A percentile compares a stretch with the other conserved stretches of the same genome.
Evolutionary conservation across 2,797 vertebrate genomes (phyloP).

Genomic region (Vipera latastei): DNA sequence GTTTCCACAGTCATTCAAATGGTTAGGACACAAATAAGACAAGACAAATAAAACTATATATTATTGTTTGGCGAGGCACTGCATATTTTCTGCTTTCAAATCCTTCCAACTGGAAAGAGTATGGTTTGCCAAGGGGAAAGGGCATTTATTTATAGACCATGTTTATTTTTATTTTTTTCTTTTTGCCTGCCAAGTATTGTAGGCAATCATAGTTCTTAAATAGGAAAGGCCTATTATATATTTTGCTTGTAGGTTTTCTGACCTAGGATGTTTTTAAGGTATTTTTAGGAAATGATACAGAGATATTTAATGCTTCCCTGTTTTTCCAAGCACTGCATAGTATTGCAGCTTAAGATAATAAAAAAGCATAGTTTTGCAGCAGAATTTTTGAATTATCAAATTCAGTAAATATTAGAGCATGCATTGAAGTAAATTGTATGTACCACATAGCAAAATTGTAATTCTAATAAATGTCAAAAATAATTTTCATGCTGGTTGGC

Average conservation of each 20-base stretch:
- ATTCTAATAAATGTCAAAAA: not conserved
- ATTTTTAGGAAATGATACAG: not conserved
- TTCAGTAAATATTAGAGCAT: not conserved
- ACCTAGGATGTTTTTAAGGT: not conserved
- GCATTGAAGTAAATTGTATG: not conserved
- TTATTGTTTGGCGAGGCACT: slow-evolving; percentile 19
- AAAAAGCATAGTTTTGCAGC: not conserved
- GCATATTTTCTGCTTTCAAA: not conserved
- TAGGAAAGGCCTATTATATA: not conserved
- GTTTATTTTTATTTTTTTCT: not conserved
- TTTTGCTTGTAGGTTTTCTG: not conserved
- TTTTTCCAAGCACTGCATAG: not conserved
- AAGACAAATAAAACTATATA: not conserved
- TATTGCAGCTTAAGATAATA: not conserved
- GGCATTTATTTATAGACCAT: not conserved
- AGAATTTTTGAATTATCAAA: not conserved
- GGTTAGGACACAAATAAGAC: not conserved
- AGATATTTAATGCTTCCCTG: not conserved
- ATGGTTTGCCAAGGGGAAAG: no score
- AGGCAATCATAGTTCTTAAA: not conserved
- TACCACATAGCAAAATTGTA: not conserved
- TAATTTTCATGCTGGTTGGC: not conserved
- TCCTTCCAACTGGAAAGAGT: not conserved
- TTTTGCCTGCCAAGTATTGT: not conserved
- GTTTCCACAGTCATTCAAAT: not conserved